Base-by-base conservation (phyloP, 2,113 vertebrate genomes). In the Heterocephalus glaber region DNA sequence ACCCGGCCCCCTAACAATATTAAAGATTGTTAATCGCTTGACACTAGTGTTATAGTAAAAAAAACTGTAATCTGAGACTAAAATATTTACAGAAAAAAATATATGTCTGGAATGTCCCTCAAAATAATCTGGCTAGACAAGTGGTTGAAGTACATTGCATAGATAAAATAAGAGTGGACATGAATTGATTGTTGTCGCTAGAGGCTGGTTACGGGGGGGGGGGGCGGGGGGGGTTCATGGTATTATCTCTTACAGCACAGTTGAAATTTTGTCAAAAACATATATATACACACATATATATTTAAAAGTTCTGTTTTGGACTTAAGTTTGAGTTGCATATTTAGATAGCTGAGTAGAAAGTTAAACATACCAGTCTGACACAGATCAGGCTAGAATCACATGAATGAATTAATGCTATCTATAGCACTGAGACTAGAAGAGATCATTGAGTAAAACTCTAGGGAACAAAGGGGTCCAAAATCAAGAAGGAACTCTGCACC, bases 21-120 rank as follows among this genome's bases (percentile, higher is more conserved):
- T 88, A 79, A 56, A 49, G 20, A 63, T 89, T 79, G n/a, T 76
- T 68, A 81, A 77, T 84, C 81, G 0, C 30, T 89, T 86, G 65
- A 86, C 8, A 89, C 1, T 38, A n/a, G 19, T 76, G 76, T 61
- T 95, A 30, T 86, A 20, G 33, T 88, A 24, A 41, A 68, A 82
- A 81, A 93, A 79, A 38, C 58, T 30, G 7, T 61, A 47, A 76
- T 58, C 68, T 90, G 54, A 84, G 24, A 68, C 20, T 65, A 38
- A 93, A 87, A 90, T 86, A 96, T 76, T 86, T 81, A 84, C n/a
- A 70, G 44, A 52, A 93, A 63, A 83, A 82, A 79, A 86, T 22
- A n/a, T 24, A 68, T 56, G 17, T 52, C 47, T 91, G 44, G 56
- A 38, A 68, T 70, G 17, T 66, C 52, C 76, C 63, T 82, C 68